phyloP scores from a whole-genome alignment of 2,888 invertebrate genomes.

The Tenthredo livida region DNA sequence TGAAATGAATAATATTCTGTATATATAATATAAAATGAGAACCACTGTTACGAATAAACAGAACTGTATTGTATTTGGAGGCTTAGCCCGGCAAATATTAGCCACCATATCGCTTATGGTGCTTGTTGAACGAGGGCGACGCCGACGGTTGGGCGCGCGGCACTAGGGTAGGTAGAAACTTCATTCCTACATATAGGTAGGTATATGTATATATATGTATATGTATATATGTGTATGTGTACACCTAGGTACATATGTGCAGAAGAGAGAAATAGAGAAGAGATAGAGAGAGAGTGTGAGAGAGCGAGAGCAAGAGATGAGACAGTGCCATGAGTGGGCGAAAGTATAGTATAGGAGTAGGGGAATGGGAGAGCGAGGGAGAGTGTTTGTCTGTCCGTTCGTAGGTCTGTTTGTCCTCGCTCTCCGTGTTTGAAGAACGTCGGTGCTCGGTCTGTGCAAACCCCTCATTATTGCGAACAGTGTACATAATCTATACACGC shows the following conservation, averaged over 20 bases:
- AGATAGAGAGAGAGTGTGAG: too few species aligned
- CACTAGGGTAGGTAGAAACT: conserved; percentile 53
- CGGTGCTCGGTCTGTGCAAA: conserved; percentile 75
- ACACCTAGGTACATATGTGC: too few species aligned
- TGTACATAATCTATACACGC: conserved; percentile 51
- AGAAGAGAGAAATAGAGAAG: conserved; percentile 12
- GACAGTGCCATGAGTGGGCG: conserved; percentile 43
- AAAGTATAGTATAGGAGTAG: conserved; percentile 53
- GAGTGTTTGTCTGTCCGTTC: conserved; percentile 73
- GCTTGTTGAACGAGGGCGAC: conserved; percentile 73
- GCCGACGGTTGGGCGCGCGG: conserved; percentile 37
- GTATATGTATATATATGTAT: neutral
- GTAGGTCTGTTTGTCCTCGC: conserved; percentile 73
- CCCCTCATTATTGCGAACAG: conserved; percentile 76
- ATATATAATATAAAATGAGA: conserved; percentile 64
- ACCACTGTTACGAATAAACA: conserved; percentile 71
- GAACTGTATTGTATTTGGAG: conserved; percentile 75
- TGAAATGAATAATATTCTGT: too few species aligned
- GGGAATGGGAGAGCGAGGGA: conserved; percentile 62
- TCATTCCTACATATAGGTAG: conserved; percentile 54
- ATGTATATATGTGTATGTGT: neutral
- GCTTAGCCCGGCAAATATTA: conserved; percentile 76
- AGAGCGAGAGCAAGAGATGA: too few species aligned
- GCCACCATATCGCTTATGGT: conserved; percentile 77
- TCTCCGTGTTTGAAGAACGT: conserved; percentile 76